Base-by-base conservation (phyloP, 2,797 vertebrate species). In the Eutrigla gurnardus region DNA sequence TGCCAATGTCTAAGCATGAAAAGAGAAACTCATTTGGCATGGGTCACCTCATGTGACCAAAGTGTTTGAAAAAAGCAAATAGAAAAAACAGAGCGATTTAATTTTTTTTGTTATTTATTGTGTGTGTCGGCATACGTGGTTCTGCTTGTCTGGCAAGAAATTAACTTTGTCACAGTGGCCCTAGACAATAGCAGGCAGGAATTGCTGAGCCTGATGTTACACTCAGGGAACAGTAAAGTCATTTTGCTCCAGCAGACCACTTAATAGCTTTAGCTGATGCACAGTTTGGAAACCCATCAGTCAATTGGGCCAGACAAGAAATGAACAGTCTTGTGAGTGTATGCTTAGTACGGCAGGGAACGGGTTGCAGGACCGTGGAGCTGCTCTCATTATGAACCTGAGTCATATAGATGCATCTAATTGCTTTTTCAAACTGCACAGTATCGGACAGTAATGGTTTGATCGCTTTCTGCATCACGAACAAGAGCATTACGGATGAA, bases 181-280 rank as follows among this genome's bases (percentile, higher is more conserved):
- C 82, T 63, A 85, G 89, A 94, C 90, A 91, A 92, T 91, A 90
- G 89, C 85, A 84, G 74, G 77, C 86, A 89, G 90, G 78, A 91
- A 90, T 89, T 72, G 86, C 89, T 90, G 85, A 91, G 89, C 86
- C 88, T 90, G 83, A 92, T 86, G 78, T 85, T 81, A 83, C 84
- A 83, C 85, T 88, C 77, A 69, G 89, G 90, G 86, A 93, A 86
- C 77, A 86, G 86, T 87, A 68, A 92, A 92, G 89, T 91, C 80
- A 91, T 94, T 93, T 91, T 72, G 81, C 89, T 94, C 85, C 88
- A 92, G 89, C 86, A 91, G 84, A 91, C 88, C 90, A 83, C 89
- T 92, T 94, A 92, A 94, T 94, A 90, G 89, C 87, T 89, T 86
- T 80, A 86, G 88, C 86, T 80, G 84, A 93, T 88, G 78, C 86